Conservation (phyloP, 2,113 vertebrate species). For the Clarias gariepinus region DNA sequence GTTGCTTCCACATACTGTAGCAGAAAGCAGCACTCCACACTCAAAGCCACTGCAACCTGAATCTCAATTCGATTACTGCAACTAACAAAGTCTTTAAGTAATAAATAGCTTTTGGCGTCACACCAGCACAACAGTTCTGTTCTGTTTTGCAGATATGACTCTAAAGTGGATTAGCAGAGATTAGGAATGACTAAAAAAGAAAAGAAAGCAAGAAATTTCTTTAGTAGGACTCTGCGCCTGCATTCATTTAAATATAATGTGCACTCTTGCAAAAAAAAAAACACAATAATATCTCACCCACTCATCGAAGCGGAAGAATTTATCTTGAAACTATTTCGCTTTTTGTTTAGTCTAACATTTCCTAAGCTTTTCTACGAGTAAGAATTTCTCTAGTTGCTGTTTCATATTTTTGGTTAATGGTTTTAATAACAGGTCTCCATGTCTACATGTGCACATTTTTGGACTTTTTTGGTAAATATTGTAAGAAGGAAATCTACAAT, state of each 20-base stretch:
- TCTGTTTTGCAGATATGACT: slow-evolving; percentile 69
- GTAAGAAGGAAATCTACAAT: background rate
- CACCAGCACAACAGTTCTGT: slow-evolving; percentile 56
- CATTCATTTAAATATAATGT: slow-evolving; percentile 62
- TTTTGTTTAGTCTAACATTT: slow-evolving; percentile 6
- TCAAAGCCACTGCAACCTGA: background rate
- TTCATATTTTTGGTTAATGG: background rate
- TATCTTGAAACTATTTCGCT: slow-evolving; percentile 55
- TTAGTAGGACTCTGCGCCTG: slow-evolving; percentile 47
- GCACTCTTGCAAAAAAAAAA: slow-evolving; percentile 57
- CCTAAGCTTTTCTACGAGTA: no score
- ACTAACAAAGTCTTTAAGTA: slow-evolving; percentile 20
- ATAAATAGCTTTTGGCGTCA: slow-evolving; percentile 12
- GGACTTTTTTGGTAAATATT: background rate
- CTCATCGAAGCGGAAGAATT: slow-evolving; percentile 53
- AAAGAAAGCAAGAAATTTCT: slow-evolving; percentile 60
- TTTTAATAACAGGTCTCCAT: background rate
- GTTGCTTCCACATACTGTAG: background rate
- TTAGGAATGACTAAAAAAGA: slow-evolving; percentile 69
- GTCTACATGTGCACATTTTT: background rate
- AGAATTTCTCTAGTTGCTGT: background rate
- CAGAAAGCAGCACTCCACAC: background rate
- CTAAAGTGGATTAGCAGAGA: slow-evolving; percentile 76
- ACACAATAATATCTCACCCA: slow-evolving; percentile 63
- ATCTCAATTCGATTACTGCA: slow-evolving; percentile 25